Evolutionary conservation across 2,888 invertebrate species (phyloP), one percentile per base, ranked within the genome.

Genomic region (Cheilosia soror): DNA sequence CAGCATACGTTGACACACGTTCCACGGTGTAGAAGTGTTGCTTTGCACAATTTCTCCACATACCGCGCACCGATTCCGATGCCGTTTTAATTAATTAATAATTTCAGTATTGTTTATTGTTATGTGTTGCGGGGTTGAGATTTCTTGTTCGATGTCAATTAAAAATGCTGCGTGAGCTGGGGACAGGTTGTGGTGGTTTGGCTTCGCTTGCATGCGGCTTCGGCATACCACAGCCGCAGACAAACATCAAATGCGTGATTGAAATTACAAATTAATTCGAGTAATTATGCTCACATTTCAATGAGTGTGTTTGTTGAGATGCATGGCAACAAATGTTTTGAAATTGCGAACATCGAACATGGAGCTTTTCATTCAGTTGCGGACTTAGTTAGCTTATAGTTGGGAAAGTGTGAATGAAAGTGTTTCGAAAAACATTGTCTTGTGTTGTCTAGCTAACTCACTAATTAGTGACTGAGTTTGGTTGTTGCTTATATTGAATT

Each of bases 51-150:
- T 84, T 84, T 84, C 84, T 75, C 84, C 33, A 29, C 44, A 20
- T 29, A 31, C 25, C 6, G 11, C 6, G 31, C 37, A 33, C 11
- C 13, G 44, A 9, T 11, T 37, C 33, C 47, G 65, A 53, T 20
- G 65, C 13, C 68, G 42, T 58, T 66, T 84, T 84, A 84, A 84
- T 84, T 84, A 77, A 47, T 62, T 77, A 77, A 77, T 62, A 77
- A 65, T 71, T 65, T 63, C 69, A 71, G 63, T 69, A 44, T 60
- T 66, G 47, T 58, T 51, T 49, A 33, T 72, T 65, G 33, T 65
- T 57, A 31, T 72, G 51, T 47, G 37, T 62, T 2, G 51, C 31
- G n/a, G 31, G 65, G 29, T 44, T 37, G n/a, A 60, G 72, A 66
- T 80, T 73, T 60, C 44, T 73, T 62, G 65, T 15, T 15, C 15